Base-by-base conservation (phyloP, 2,888 invertebrate genomes). In the Catocala sponsa region DNA sequence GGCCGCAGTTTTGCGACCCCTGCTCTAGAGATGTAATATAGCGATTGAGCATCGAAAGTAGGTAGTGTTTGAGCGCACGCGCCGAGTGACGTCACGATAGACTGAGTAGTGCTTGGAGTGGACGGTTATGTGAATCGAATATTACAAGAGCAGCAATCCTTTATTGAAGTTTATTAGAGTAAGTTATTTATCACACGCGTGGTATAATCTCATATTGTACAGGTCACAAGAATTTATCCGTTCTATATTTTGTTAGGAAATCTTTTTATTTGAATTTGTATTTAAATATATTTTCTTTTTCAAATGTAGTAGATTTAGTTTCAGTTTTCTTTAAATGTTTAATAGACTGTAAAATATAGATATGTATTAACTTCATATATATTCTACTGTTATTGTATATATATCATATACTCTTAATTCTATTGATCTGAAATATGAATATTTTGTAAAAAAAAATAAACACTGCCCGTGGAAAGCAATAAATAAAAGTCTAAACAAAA, bases 401-500 rank as follows among this genome's bases (percentile, higher is more conserved):
- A 35, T 58, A 44, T 48, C 41, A 50, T 41, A 44, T 43, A 62
- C 50, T 56, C 41, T 48, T 59, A 66, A 56, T 72, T 63, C 57
- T 74, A 41, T 63, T 65, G 65, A 75, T 72, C 72, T 71, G 72
- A 63, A 51, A 55, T 43, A 25, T 44, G 15, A 52, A 51, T 7
- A 49, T 57, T 55, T 55, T 70, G 67, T 68, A 53, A 49, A 44
- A 35, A 61, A 72, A 66, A 52, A 25, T 25, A 25, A 25, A 25
- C 25, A 25, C 25, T 50, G 44, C 46, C 68, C 59, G 50, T 59
- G 52, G 64, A 69, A 70, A 68, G 74, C 72, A 81, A 81, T 81
- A 80, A 84, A 25, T 25, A 25, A 84, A 78, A 59, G 9, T 63
- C 55, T 70, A 54, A 59, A 59, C 48, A 38, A 70, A 79, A 81